phyloP scores from a whole-genome alignment of 2,888 invertebrate species.

The Parnassius glacialis region DNA sequence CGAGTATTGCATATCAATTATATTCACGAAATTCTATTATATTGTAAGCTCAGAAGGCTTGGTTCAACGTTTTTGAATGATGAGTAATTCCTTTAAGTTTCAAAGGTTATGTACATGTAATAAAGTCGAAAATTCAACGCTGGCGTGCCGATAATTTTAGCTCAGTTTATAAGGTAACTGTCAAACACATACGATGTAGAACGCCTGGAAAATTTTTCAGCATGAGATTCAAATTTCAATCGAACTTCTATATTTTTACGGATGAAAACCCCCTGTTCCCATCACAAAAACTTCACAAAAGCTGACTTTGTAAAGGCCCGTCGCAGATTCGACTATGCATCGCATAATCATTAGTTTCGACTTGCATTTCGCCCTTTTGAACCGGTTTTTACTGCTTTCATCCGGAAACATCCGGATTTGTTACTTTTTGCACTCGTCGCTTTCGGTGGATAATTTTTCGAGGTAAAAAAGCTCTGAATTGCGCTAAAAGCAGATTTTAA shows the following conservation, averaged over 20 bases:
- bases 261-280: slow-evolving; percentile 31
- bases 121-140: slow-evolving; percentile 31
- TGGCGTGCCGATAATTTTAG: slow-evolving; percentile 31
- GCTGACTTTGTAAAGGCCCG: slow-evolving; percentile 29
- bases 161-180: slow-evolving; percentile 44
- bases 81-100: slow-evolving; percentile 29
- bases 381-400: slow-evolving; percentile 48
- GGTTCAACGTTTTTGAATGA: slow-evolving; percentile 35
- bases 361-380: slow-evolving; percentile 46
- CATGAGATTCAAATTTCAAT: slow-evolving; percentile 22
- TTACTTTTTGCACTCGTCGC: slow-evolving; percentile 26
- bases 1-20: slow-evolving; percentile 37
- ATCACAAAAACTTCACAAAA: slow-evolving; percentile 24
- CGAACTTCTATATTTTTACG: slow-evolving; percentile 21
- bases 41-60: slow-evolving; percentile 51
- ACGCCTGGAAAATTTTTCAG: slow-evolving; percentile 29
- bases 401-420: slow-evolving; percentile 49
- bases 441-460: slow-evolving; percentile 17
- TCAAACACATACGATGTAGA: slow-evolving; percentile 49
- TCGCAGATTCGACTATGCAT: slow-evolving; percentile 30
- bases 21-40: slow-evolving; percentile 50
- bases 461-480: slow-evolving; percentile 16
- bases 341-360: slow-evolving; percentile 56
- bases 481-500: slow-evolving; percentile 18
- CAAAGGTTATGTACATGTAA: slow-evolving; percentile 17